Conservation (phyloP, 2,888 invertebrate genomes). For the Drosophila anomelani region DNA sequence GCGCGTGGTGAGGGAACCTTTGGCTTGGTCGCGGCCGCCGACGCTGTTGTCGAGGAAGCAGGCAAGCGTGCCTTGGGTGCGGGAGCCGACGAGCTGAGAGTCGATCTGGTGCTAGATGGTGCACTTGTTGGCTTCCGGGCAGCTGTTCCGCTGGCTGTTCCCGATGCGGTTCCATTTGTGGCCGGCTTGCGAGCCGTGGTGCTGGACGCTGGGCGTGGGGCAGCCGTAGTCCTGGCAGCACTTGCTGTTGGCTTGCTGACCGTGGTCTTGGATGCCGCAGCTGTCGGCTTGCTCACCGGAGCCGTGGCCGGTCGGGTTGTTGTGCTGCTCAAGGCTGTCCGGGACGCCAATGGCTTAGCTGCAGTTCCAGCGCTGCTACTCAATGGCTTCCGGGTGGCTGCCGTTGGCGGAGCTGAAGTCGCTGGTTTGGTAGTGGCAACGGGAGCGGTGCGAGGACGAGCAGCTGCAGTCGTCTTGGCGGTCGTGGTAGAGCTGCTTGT, state of each 20-base stretch:
- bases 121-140: constrained; percentile 54
- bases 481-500: constrained; percentile 13
- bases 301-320: constrained; percentile 66
- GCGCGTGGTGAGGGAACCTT: constrained; percentile 78
- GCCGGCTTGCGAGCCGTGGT: constrained; percentile 53
- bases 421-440: constrained; percentile 48
- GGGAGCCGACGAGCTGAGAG: constrained; percentile 27
- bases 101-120: constrained; percentile 42
- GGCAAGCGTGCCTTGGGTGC: constrained; percentile 60
- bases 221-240: constrained; percentile 27
- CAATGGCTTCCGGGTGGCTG: constrained; percentile 59
- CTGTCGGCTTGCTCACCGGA: constrained; percentile 43
- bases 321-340: constrained; percentile 34
- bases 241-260: constrained; percentile 47
- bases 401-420: constrained; percentile 49
- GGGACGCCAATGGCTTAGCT: constrained; percentile 50
- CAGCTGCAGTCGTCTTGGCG: constrained; percentile 48
- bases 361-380: constrained; percentile 48
- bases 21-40: constrained; percentile 65
- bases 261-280: constrained; percentile 32
- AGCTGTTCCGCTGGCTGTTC: constrained; percentile 2
- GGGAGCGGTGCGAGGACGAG: constrained; percentile 77
- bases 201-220: constrained; percentile 3
- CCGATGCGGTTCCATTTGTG: constrained; percentile 31
- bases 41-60: constrained; percentile 19